A percentile compares a stretch with the other conserved stretches of the same genome.
phyloP scores from a whole-genome alignment of 2,888 invertebrate species.

The Drosophila atripex region DNA sequence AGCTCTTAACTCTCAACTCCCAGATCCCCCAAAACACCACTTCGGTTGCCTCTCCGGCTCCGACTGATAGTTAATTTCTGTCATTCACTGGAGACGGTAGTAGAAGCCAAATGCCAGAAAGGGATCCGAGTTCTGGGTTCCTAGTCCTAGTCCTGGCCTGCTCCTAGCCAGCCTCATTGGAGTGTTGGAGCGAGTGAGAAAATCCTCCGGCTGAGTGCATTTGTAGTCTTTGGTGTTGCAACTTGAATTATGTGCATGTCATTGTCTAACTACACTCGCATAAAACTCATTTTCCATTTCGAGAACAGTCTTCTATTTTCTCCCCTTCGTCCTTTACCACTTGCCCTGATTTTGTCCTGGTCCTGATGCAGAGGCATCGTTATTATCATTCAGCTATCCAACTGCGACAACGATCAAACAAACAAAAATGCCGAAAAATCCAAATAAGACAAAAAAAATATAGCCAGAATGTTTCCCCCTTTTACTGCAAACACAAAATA shows the following conservation, averaged over 20 bases:
- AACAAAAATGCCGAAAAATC: slow-evolving; percentile 41
- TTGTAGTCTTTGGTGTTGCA: slow-evolving; percentile 63
- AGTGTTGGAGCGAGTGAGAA: background rate
- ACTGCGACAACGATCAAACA: slow-evolving; percentile 77
- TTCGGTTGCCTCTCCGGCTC: slow-evolving; percentile 26
- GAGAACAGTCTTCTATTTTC: slow-evolving; percentile 16
- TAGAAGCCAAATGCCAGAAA: background rate
- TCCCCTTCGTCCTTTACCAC: slow-evolving; percentile 10
- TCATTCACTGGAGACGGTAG: slow-evolving; percentile 56
- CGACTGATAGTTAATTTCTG: slow-evolving; percentile 72
- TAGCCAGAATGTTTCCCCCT: slow-evolving; percentile 58
- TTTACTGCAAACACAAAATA: slow-evolving; percentile 71
- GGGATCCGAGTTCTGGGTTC: background rate
- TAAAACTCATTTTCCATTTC: slow-evolving; percentile 75
- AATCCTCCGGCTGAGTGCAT: slow-evolving; percentile 54
- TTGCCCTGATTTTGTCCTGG: slow-evolving; percentile 15
- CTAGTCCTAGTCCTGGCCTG: background rate
- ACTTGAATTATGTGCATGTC: slow-evolving; percentile 78
- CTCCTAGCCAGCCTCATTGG: background rate
- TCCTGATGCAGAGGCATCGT: slow-evolving; percentile 32
- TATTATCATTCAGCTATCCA: slow-evolving; percentile 74
- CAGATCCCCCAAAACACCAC: slow-evolving; percentile 37
- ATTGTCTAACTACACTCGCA: slow-evolving; percentile 71
- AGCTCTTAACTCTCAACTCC: slow-evolving; percentile 42
- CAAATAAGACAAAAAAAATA: slow-evolving; percentile 49